These are phyloP conservation scores for Drosophila mettleri DNA, from an alignment of 2,888 invertebrate species.

Conservation along the genomic window DNA sequence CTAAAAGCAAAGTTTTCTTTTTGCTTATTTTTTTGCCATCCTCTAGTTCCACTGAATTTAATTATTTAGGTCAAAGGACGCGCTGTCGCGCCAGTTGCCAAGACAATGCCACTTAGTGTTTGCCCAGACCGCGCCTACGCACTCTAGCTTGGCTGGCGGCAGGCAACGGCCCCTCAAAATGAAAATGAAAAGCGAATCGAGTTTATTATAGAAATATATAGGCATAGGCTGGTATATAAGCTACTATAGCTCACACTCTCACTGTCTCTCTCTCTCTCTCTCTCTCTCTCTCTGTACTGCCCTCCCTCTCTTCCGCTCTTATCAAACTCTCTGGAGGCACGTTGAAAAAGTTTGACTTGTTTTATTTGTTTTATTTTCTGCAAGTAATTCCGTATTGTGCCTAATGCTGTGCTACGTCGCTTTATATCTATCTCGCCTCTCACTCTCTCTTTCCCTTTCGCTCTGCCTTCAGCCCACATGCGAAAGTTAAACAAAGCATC, in stretches of 20 bases:
- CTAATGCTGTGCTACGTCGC: slow-evolving; percentile 59
- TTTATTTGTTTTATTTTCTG: slow-evolving; percentile 71
- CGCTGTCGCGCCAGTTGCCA: slow-evolving; percentile 61
- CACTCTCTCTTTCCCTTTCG: neutral
- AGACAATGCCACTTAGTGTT: slow-evolving; percentile 66
- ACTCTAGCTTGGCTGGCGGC: neutral
- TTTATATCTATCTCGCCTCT: slow-evolving; percentile 13
- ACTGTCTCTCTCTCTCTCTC: neutral
- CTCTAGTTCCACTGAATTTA: slow-evolving; percentile 64
- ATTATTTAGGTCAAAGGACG: slow-evolving; percentile 78
- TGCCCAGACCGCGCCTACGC: slow-evolving; percentile 19
- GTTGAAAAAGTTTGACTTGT: slow-evolving; percentile 60
- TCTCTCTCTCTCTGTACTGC: neutral
- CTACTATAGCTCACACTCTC: neutral
- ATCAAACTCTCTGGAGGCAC: slow-evolving; percentile 43
- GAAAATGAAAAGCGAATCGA: slow-evolving; percentile 58
- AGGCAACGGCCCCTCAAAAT: neutral
- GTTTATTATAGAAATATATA: slow-evolving; percentile 60
- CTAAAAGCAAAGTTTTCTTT: slow-evolving; percentile 63
- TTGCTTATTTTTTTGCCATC: neutral
- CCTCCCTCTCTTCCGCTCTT: slow-evolving; percentile 1
- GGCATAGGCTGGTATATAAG: neutral
- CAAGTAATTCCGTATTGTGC: slow-evolving; percentile 71
- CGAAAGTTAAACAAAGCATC: slow-evolving; percentile 67
- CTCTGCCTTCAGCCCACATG: slow-evolving; percentile 13